Conservation (phyloP, 2,797 vertebrate species). For the Antrozous pallidus region DNA sequence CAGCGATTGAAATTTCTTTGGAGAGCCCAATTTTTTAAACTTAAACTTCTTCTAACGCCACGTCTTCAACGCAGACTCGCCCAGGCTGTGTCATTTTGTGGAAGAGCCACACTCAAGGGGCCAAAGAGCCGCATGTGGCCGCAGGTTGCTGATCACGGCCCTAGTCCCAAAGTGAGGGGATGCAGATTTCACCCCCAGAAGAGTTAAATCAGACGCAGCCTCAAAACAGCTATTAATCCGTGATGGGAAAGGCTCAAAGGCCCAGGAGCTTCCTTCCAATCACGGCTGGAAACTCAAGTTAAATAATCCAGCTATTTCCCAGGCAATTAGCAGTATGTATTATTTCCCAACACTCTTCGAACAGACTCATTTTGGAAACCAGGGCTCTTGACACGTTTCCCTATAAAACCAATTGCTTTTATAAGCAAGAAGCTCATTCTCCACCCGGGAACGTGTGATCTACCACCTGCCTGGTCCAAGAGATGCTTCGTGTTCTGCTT, state of each 20-base stretch:
- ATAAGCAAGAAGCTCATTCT: slow-evolving; percentile 61
- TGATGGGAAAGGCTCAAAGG: background rate
- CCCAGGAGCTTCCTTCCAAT: slow-evolving; percentile 17
- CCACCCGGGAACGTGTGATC: slow-evolving; percentile 38
- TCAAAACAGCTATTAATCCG: slow-evolving; percentile 60
- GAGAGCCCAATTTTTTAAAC: no score
- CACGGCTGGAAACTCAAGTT: slow-evolving; percentile 42
- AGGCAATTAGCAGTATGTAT: slow-evolving; percentile 72
- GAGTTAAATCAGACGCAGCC: slow-evolving; percentile 36
- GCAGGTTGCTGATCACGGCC: no score
- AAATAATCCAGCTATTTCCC: slow-evolving; percentile 69
- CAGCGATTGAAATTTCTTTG: no score
- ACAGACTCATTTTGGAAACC: slow-evolving; percentile 59
- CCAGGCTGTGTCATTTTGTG: no score
- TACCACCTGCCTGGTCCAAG: slow-evolving; percentile 47
- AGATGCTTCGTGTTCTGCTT: background rate
- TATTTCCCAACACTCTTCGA: slow-evolving; percentile 22
- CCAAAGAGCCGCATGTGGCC: no score
- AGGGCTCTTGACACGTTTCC: slow-evolving; percentile 62
- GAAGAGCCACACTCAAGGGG: no score
- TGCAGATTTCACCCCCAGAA: slow-evolving; percentile 68
- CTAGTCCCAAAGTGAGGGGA: slow-evolving; percentile 63
- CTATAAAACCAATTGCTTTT: slow-evolving; percentile 71
- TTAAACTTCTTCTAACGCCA: no score
- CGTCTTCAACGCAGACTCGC: no score